Evolutionary conservation across 2,888 invertebrate genomes (phyloP), one percentile per base, ranked within the genome.

Genomic region (Antheraea assamensis): DNA sequence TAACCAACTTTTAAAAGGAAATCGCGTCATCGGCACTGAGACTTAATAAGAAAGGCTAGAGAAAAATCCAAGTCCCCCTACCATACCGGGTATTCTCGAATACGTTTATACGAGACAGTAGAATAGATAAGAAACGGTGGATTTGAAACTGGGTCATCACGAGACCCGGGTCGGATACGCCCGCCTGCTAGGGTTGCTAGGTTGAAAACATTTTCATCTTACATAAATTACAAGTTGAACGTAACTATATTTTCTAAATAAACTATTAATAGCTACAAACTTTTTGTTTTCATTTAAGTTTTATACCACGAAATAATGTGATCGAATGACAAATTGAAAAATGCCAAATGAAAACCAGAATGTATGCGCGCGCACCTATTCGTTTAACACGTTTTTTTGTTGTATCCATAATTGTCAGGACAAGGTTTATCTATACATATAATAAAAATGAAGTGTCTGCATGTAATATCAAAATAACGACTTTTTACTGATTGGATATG

Each of bases 131-230:
- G 81, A 78, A 78, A 75, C 77, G 75, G 75, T 75, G 75, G 73
- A 77, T 70, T 76, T 42, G 52, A 75, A 85, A 83, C 78, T 85
- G 76, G 85, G 86, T 86, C 85, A 82, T 76, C 80, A 75, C 78
- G 81, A 79, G 74, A 75, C 81, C 77, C 75, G 74, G 76, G 75
- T 78, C 79, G 78, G 81, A 83, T 79, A 35, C 35, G 80, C 79
- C 78, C 78, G 77, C 76, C 75, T 72, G 78, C 17, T 73, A 73
- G 58, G 73, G 73, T 73, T 70, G 73, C 15, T 27, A 73, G 27
- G 15, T 70, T 70, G 58, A 55, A 55, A 58, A 58, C 47, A 70
- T 55, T 55, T 35, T 27, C 35, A 70, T 15, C 30, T 49, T 49
- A 61, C 30, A 64, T 15, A 27, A 58, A 71, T 55, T 35, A 19